Evolutionary conservation across 2,113 vertebrate genomes (phyloP).

Genomic region (Cinclus mexicanus): DNA sequence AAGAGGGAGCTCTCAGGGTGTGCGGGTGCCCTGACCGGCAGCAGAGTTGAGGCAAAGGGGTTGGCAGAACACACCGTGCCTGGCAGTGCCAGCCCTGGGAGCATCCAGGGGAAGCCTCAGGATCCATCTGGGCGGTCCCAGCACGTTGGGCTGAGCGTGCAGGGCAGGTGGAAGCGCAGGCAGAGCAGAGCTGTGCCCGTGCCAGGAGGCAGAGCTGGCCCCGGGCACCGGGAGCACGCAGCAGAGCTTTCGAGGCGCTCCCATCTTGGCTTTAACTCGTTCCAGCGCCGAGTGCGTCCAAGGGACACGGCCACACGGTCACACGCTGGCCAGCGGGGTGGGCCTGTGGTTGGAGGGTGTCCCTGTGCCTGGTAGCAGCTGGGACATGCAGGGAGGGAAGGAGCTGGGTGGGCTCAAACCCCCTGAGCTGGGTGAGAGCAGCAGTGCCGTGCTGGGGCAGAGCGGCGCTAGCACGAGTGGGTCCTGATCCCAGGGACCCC

Average conservation of each 20-base stretch:
- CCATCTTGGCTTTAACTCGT: background rate
- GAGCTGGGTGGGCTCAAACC: accelerated
- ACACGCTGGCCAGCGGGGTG: background rate
- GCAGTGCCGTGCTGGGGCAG: background rate
- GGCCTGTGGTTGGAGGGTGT: background rate
- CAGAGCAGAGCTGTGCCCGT: background rate
- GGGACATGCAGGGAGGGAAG: accelerated
- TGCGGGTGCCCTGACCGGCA: accelerated
- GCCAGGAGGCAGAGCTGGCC: background rate
- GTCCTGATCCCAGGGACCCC: background rate
- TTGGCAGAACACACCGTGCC: accelerated
- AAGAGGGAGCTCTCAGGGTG: accelerated
- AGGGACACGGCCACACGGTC: background rate
- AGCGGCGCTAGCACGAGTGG: accelerated
- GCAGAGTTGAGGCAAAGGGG: background rate
- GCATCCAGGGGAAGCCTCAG: background rate
- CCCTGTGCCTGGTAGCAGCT: background rate
- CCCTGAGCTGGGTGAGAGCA: accelerated
- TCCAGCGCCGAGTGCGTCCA: background rate
- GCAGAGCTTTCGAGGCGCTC: background rate
- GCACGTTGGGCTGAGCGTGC: background rate
- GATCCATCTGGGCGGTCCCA: accelerated
- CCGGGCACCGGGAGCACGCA: accelerated
- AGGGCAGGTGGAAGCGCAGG: background rate
- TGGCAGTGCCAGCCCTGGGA: background rate